Base-by-base conservation (phyloP, 2,888 invertebrate species). In the Nesidiocoris tenuis region DNA sequence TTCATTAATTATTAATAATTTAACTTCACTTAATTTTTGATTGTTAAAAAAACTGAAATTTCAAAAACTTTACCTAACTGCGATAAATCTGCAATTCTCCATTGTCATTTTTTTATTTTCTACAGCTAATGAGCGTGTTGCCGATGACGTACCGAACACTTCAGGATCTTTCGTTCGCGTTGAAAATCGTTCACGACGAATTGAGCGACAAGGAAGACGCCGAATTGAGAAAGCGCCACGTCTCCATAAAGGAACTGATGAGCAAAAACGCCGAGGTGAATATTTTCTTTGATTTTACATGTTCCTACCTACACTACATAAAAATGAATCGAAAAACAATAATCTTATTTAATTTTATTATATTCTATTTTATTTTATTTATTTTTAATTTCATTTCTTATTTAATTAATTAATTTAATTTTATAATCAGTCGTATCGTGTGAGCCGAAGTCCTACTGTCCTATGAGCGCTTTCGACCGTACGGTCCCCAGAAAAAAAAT, bases 121-220 rank as follows among this genome's bases (percentile, higher is more conserved):
- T 63, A 67, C 59, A 70, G 70, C 57, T 70, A 59, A 70, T 70
- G 59, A 59, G 59, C 16, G 22, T 72, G 16, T 24, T 77, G 61
- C 77, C 77, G 2, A 59, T 74, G 21, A 75, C 74, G 7, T 77
- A 77, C 71, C 64, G 70, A 57, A 77, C 64, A n/a, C 61, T 77
- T 1, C 65, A 75, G 56, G 63, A 74, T 17, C 63, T 77, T 25
- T 67, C 77, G 17, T 77, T 75, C 64, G 74, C 75, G 17, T 59
- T 77, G 23, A 75, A 77, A 39, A 56, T 77, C 16, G 65, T 75
- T n/a, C 76, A 72, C 7, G 67, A 74, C 64, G 77, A 76, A 23
- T 55, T 72, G 21, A 17, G 17, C 21, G 39, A 39, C 3, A 72
- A 63, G 23, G 64, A 72, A 17, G 63, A 72, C 19, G 63, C 54